Evolutionary conservation across 2,888 invertebrate species (phyloP), one percentile per base, ranked within the genome.

Genomic region (Campaea margaritaria): DNA sequence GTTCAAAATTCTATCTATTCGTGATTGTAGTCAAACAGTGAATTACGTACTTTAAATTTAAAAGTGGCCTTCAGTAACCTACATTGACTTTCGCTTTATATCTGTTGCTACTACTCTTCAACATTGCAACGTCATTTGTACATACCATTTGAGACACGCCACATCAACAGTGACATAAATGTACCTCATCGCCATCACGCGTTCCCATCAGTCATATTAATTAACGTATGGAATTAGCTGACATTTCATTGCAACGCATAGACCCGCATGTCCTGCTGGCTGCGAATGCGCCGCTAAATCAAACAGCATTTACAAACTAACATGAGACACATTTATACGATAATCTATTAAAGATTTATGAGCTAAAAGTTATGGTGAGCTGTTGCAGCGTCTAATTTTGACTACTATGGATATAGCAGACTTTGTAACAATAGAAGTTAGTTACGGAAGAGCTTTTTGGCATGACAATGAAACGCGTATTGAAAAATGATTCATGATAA

Each of bases 151-250:
- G 16, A 44, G 12, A 52, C 62, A 56, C 27, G 56, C 15, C 13
- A 51, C 60, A 67, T 65, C 52, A 59, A 49, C 42, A 47, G 47
- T 54, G 44, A 57, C 46, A 61, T 52, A 59, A 61, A 28, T 13
- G 51, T 36, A 31, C 1, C 46, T 39, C 52, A 47, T 58, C 46
- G 28, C 16, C 43, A 69, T 68, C 71, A 69, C 67, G 67, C 65
- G 66, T 70, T 70, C 69, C 58, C 72, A 71, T 74, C 64, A 67
- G 70, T 77, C 76, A 78, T 74, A 75, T 75, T 78, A 73, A 78
- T 73, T 52, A 67, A 72, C 71, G 69, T 69, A 68, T 76, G 67
- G 68, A 73, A 76, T 77, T 77, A 76, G 73, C 73, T 75, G 73
- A 77, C 73, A 73, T 75, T 76, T 76, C 58, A 70, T 63, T 70